phyloP scores from a whole-genome alignment of 2,888 invertebrate species.

The Oligia fasciuncula region DNA sequence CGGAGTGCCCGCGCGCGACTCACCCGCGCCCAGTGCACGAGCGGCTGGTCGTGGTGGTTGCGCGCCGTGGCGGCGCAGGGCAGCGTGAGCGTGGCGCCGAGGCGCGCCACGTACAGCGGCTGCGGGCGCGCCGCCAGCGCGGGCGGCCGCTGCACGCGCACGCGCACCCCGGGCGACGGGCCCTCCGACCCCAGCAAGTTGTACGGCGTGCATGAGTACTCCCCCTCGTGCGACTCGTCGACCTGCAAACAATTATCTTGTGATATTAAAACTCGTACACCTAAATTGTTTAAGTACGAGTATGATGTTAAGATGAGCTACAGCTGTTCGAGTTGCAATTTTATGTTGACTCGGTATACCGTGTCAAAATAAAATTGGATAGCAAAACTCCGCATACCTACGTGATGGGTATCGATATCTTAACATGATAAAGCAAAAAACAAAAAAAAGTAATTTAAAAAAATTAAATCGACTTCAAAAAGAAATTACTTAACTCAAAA shows the following conservation, averaged over 20 bases:
- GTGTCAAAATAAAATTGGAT: too few relatives aligned
- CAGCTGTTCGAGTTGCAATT: too few relatives aligned
- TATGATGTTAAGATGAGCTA: not conserved
- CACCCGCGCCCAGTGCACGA: conserved; percentile 72
- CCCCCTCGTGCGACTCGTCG: conserved; percentile 95
- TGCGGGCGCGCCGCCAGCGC: conserved; percentile 95
- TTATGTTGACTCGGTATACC: too few relatives aligned
- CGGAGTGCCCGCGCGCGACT: not conserved
- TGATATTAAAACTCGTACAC: not conserved
- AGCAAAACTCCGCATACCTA: too few relatives aligned
- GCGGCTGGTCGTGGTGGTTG: conserved; percentile 65
- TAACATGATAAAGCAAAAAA: too few relatives aligned
- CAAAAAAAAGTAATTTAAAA: too few relatives aligned
- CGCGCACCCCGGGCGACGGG: conserved; percentile 95
- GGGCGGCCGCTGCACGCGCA: conserved; percentile 96
- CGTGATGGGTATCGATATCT: too few relatives aligned
- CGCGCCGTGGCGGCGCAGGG: conserved; percentile 95
- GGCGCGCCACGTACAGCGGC: conserved; percentile 95
- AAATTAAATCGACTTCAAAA: too few relatives aligned
- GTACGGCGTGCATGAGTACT: conserved; percentile 97
- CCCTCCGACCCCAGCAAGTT: conserved; percentile 96
- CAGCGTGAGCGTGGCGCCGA: conserved; percentile 94
- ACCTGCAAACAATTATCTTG: conserved; percentile 85
- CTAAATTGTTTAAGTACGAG: too few relatives aligned
- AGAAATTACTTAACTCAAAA: too few relatives aligned